Base-by-base conservation (phyloP, 2,888 invertebrate species). In the Vannuccia rotundouncinata region DNA sequence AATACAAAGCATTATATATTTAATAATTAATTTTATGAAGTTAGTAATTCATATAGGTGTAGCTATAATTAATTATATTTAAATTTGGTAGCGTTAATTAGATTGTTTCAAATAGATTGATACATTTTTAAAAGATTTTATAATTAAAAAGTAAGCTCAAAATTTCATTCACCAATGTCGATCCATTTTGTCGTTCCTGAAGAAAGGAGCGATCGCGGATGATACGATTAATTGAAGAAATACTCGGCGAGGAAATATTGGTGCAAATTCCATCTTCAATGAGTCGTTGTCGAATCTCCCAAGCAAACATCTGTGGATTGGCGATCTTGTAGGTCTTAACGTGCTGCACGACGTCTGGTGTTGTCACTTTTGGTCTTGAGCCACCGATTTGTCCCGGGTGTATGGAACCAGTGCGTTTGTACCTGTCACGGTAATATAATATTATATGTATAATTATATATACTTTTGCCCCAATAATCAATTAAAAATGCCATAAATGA, bases 261-360 rank as follows among this genome's bases (percentile, higher is more conserved):
- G 83, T 85, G 81, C 88, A 88, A 60, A 87, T 85, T 22, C 84
- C 85, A 75, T 88, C 88, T 73, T 85, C 85, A 10, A 87, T 82
- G 79, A 88, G 83, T 79, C 87, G 87, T 81, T 87, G 86, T 81
- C 88, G 82, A 31, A 88, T 88, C 82, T 88, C 88, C 88, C 88
- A 88, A 2, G 88, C 88, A 84, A 88, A 88, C 87, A 88, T 87
- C 83, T 87, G 87, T 1, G 88, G 87, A 82, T 87, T 87, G 74
- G 86, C 86, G 17, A 84, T 82, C 82, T 88, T 88, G 83, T 87
- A 88, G 77, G 84, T 84, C 30, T 85, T 82, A 29, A 88, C 87
- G 76, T 84, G 83, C 80, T 84, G 85, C 27, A 87, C 87, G 1
- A 88, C 88, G 82, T 86, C 86, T 1, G 86, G 86, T 10, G 88